Percentiles rank a stretch among this genome's conserved stretches.
phyloP scores from a whole-genome alignment of 2,888 invertebrate genomes.

The Lissonota sp. region DNA sequence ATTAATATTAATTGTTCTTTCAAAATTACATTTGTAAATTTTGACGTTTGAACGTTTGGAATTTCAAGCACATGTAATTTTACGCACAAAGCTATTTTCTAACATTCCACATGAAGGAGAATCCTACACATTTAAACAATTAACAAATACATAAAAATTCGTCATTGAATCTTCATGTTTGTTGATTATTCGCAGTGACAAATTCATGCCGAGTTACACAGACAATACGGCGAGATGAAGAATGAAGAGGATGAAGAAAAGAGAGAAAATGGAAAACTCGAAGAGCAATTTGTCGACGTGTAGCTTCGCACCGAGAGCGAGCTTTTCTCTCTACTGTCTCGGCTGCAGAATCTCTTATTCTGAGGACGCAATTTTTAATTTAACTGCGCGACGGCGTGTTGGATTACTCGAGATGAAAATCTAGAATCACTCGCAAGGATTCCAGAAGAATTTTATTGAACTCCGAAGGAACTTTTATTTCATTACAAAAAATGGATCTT shows the following conservation, averaged over 20 bases:
- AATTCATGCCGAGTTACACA: background rate
- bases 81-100: background rate
- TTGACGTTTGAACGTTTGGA: background rate
- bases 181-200: background rate
- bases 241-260: background rate
- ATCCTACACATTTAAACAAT: too few relatives aligned
- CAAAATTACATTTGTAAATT: background rate
- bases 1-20: too few relatives aligned
- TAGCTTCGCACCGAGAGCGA: constrained; percentile 10
- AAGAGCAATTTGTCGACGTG: constrained; percentile 12
- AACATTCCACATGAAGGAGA: background rate
- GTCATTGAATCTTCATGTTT: background rate
- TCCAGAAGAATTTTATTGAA: too few relatives aligned
- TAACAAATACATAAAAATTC: background rate
- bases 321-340: background rate
- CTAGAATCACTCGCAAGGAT: too few relatives aligned
- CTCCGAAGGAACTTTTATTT: too few relatives aligned
- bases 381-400: background rate
- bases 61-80: background rate
- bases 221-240: background rate
- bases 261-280: background rate
- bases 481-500: too few relatives aligned
- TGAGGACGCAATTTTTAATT: constrained; percentile 30
- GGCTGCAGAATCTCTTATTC: background rate
- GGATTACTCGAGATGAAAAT: too few relatives aligned